Evolutionary conservation across 1,140 invertebrate species (phyloP).

Genomic region (Apolygus lucorum): DNA sequence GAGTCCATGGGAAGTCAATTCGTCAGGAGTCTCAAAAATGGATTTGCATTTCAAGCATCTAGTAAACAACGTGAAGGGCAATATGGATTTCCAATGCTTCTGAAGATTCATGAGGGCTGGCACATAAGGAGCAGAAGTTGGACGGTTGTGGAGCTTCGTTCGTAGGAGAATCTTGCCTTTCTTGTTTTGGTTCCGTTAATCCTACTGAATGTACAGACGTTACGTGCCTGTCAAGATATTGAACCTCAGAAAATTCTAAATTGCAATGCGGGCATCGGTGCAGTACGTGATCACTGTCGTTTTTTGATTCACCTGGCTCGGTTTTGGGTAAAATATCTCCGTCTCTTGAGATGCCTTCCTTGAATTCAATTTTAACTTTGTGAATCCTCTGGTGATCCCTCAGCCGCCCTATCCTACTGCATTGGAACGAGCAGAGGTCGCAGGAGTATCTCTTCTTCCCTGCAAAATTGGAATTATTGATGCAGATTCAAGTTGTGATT

Average conservation of each 20-base stretch:
- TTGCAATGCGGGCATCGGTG: background rate
- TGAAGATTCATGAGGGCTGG: background rate
- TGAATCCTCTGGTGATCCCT: conserved; percentile 5
- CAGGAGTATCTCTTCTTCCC: conserved; percentile 12
- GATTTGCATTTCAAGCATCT: background rate
- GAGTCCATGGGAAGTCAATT: background rate
- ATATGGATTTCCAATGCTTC: background rate
- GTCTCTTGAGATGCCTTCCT: background rate
- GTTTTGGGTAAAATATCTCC: background rate
- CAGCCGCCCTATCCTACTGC: background rate
- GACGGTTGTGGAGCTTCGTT: background rate
- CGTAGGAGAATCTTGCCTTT: background rate
- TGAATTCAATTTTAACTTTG: background rate
- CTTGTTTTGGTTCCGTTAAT: background rate
- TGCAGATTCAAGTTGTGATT: too few species aligned
- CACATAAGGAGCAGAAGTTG: background rate
- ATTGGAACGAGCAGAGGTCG: conserved; percentile 11
- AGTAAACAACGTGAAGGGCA: background rate
- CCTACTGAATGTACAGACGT: background rate
- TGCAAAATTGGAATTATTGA: background rate
- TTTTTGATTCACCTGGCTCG: background rate
- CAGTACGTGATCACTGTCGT: too few species aligned
- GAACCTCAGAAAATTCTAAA: background rate
- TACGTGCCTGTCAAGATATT: background rate
- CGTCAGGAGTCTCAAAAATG: background rate